phyloP scores from a whole-genome alignment of 2,888 invertebrate species.

The Mesorhabditis sp. region DNA sequence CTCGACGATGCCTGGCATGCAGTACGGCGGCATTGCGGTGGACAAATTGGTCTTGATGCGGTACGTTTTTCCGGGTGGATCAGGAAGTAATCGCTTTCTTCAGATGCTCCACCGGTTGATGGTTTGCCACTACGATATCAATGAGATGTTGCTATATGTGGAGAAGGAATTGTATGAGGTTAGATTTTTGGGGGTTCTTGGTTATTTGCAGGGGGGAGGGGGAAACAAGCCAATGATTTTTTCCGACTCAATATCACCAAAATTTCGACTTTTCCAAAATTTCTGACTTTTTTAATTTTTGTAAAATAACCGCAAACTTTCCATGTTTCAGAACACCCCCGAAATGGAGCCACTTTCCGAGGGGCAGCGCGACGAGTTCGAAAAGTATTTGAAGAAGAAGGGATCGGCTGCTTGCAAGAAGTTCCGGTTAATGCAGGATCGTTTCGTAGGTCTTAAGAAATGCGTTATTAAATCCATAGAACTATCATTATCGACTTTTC shows the following conservation, averaged over 20 bases:
- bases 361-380: constrained; percentile 14
- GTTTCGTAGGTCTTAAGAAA: constrained; percentile 11
- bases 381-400: neutral
- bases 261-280: no score
- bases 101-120: constrained; percentile 17
- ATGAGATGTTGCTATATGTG: constrained; percentile 14
- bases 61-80: constrained; percentile 2
- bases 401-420: constrained; percentile 8
- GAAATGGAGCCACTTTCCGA: constrained; percentile 3
- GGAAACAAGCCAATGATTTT: no score
- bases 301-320: no score
- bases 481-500: neutral
- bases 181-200: neutral
- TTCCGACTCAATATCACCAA: no score
- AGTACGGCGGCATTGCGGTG: constrained; percentile 13
- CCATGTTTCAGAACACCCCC: neutral
- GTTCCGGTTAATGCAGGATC: constrained; percentile 15
- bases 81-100: no score
- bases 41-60: constrained; percentile 13
- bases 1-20: constrained; percentile 18
- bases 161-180: constrained; percentile 13
- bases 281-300: no score
- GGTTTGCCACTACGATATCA: constrained; percentile 13
- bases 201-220: no score
- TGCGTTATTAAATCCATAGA: neutral